A percentile compares a stretch with the other conserved stretches of the same genome.
Evolutionary conservation across 1,140 invertebrate species (phyloP).

Genomic region (Euwallacea fornicatus): DNA sequence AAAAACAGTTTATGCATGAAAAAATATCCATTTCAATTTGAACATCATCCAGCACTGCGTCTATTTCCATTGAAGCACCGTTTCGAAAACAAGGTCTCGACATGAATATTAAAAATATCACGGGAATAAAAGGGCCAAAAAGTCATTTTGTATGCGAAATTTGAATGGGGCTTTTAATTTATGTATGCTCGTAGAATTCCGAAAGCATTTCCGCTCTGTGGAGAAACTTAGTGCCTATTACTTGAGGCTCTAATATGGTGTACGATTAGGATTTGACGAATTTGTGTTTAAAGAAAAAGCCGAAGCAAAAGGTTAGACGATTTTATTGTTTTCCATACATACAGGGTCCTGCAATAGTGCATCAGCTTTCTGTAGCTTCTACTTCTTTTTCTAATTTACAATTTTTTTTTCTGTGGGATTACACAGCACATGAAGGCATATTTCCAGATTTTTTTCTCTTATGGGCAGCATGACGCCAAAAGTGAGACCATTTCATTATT

Average conservation of each 20-base stretch:
- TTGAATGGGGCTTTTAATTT: slow-evolving; percentile 12
- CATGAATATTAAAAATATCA: slow-evolving; percentile 12
- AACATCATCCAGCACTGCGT: background rate
- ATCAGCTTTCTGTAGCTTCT: too few species aligned
- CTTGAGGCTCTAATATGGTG: background rate
- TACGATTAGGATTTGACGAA: background rate
- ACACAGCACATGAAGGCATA: too few species aligned
- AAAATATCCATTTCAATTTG: background rate
- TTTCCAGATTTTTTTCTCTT: too few species aligned
- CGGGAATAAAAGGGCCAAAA: background rate
- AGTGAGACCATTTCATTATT: too few species aligned
- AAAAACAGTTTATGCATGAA: background rate
- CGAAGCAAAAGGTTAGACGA: too few species aligned
- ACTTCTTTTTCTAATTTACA: too few species aligned
- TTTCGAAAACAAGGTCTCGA: background rate
- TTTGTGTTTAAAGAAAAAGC: too few species aligned
- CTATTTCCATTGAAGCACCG: background rate
- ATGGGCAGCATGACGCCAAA: too few species aligned
- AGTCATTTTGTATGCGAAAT: slow-evolving; percentile 8
- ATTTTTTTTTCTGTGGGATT: too few species aligned
- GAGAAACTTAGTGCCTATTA: background rate
- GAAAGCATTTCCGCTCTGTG: slow-evolving; percentile 2
- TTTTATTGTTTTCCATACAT: too few species aligned
- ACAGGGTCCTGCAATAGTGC: too few species aligned
- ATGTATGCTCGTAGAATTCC: slow-evolving; percentile 7